Evolutionary conservation across 1,140 invertebrate genomes (phyloP).

Genomic region (Pseudachorutes palmiensis): DNA sequence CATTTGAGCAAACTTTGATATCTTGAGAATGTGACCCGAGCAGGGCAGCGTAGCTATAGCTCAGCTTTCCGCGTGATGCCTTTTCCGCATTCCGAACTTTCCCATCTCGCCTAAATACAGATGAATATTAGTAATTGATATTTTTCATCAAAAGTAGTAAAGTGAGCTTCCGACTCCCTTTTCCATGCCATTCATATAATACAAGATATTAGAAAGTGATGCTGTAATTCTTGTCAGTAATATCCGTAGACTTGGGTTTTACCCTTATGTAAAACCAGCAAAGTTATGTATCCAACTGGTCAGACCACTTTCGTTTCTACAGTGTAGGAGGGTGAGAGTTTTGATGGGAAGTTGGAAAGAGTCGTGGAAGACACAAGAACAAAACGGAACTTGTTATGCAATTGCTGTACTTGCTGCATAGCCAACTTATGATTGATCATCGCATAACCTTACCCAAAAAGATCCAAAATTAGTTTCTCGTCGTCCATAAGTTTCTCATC

Average conservation of each 20-base stretch:
- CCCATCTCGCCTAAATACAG: conserved; percentile 30
- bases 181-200: neutral
- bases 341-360: no score
- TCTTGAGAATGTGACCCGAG: conserved; percentile 28
- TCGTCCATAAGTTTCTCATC: conserved; percentile 30
- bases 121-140: conserved; percentile 7
- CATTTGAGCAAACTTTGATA: conserved; percentile 20
- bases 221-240: neutral
- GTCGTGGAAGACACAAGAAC: no score
- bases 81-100: conserved; percentile 29
- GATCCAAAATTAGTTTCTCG: conserved; percentile 39
- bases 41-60: conserved; percentile 32
- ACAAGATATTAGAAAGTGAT: conserved; percentile 2
- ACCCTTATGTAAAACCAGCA: no score
- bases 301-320: neutral
- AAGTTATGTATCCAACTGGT: no score
- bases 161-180: conserved; percentile 2
- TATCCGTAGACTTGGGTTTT: no score
- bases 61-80: conserved; percentile 32
- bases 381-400: neutral
- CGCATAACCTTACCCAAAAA: conserved; percentile 38
- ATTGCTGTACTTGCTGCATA: neutral
- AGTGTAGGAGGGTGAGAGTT: no score
- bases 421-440: neutral
- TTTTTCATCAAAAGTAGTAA: neutral